Evolutionary conservation across 2,797 vertebrate genomes (phyloP), one percentile per base, ranked within the genome.

Genomic region (Mallotus villosus): DNA sequence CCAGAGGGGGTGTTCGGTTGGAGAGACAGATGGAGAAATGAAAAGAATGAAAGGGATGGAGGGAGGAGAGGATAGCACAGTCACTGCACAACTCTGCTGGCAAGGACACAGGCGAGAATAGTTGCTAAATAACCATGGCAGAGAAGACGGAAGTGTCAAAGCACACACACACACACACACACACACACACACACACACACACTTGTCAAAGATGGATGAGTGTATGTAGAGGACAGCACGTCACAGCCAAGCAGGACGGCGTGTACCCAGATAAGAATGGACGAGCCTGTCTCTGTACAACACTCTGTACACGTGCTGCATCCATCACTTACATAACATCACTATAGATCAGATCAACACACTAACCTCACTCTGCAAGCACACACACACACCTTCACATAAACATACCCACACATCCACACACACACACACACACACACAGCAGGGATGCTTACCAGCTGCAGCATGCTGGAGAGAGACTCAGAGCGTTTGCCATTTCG

Each of bases 401-500:
- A 27, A 27, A 27, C 25, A 27, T 27, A 27, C 59, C 21, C 1
- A 2, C 1, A 58, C 1, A 2, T 60, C 62, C 68, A 21, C 29
- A 25, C 12, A 25, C 65, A 27, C 46, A 27, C 34, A 25, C 32
- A 60, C 70, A 61, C 49, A 73, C 59, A 37, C 27, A 46, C 49
- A 63, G 62, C 19, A 68, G 21, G 8, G 16, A 9, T 2, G 85
- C 92, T 93, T 87, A 93, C 92, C 92, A 90, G 83, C 83, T 93
- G 89, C 34, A 95, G 91, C 74, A 93, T 79, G 72, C 90, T 90
- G 85, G 90, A 90, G 68, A 95, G 63, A 49, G 94, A 93, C 49
- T 93, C 92, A 0, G 93, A 87, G 80, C 76, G 82, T 78, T 85
- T 93, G 37, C 76, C 82, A 82, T 85, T 93, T 84, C 72, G 93